Base-by-base conservation (phyloP, 1,140 invertebrate species). In the Drosophila ogumai region DNA sequence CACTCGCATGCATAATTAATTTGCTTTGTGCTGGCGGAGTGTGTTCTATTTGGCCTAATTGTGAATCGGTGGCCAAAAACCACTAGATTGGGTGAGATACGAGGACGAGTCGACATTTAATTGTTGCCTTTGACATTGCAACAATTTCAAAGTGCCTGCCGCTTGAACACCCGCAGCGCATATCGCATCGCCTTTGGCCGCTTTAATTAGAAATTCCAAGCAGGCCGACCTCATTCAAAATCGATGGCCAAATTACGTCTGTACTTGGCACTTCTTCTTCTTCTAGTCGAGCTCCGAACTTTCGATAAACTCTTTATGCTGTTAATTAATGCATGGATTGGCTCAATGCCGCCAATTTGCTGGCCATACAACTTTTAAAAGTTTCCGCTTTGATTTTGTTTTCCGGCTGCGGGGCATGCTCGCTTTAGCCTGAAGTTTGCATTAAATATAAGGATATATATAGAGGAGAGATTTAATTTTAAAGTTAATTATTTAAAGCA, bases 101-200 rank as follows among this genome's bases (percentile, higher is more conserved):
- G 13, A 15, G 43, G 38, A 38, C 15, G 41, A 59, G 58, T 49
- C 73, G 55, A 34, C 75, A 65, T 64, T 88, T 80, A 76, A 76
- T 77, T 77, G 84, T 78, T 80, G 85, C 73, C 80, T 88, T 90
- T 75, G 80, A 87, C 50, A 88, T 84, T 88, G 84, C 80, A 87
- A 74, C 80, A 87, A 66, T 87, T 75, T 61, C 22, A 31, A 65
- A 80, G 67, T 66, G 63, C 12, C 58, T 73, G 22, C 41, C 34
- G 47, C 36, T 31, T 5, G 28, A 60, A 44, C 56, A 34, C 22
- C 41, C 44, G n/a, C 9, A 25, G 25, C 25, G 47, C 47, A 31
- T 31, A 7, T 46, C 54, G 25, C 56, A 56, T 19, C 44, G 44
- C 41, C 44, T 41, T 58, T 54, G 63, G 63, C 44, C 58, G 58